These are phyloP conservation scores for Ectropis grisescens DNA, from an alignment of 1,140 invertebrate species.

Conservation along the genomic window DNA sequence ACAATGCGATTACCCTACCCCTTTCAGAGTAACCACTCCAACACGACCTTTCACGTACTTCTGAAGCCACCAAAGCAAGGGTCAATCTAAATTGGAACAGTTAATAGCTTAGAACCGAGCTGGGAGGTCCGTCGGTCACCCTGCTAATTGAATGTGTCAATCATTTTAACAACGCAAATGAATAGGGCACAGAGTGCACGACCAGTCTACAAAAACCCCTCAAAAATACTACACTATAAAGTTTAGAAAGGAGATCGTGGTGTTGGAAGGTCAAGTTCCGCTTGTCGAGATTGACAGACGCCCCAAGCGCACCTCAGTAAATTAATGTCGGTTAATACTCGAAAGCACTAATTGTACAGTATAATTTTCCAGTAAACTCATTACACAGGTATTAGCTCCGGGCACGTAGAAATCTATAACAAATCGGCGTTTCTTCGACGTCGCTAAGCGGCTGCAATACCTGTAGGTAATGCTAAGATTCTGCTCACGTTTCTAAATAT, in stretches of 20 bases:
- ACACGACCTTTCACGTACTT: constrained; percentile 20
- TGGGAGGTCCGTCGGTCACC: constrained; percentile 69
- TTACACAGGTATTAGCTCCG: constrained; percentile 24
- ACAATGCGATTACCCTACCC: constrained; percentile 32
- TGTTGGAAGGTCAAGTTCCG: no score
- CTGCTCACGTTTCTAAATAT: background rate
- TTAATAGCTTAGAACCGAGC: constrained; percentile 50
- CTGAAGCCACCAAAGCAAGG: background rate
- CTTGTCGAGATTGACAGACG: constrained; percentile 20
- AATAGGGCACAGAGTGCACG: constrained; percentile 52
- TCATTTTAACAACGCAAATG: constrained; percentile 71
- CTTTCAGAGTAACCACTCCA: constrained; percentile 11
- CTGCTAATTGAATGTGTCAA: constrained; percentile 71
- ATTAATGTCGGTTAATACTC: constrained; percentile 46
- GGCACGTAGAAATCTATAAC: constrained; percentile 32
- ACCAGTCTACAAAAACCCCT: constrained; percentile 37
- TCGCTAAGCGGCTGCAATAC: no score
- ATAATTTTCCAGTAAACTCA: constrained; percentile 51
- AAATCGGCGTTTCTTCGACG: constrained; percentile 14
- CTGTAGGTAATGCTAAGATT: no score
- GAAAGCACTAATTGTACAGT: constrained; percentile 46
- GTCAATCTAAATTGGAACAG: constrained; percentile 19
- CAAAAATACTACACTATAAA: background rate
- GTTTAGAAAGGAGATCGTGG: no score
- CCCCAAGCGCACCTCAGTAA: constrained; percentile 35